A percentile compares a stretch with the other conserved stretches of the same genome.
Evolutionary conservation across 2,113 vertebrate species (phyloP).

Genomic region (Falcunculus frontatus): DNA sequence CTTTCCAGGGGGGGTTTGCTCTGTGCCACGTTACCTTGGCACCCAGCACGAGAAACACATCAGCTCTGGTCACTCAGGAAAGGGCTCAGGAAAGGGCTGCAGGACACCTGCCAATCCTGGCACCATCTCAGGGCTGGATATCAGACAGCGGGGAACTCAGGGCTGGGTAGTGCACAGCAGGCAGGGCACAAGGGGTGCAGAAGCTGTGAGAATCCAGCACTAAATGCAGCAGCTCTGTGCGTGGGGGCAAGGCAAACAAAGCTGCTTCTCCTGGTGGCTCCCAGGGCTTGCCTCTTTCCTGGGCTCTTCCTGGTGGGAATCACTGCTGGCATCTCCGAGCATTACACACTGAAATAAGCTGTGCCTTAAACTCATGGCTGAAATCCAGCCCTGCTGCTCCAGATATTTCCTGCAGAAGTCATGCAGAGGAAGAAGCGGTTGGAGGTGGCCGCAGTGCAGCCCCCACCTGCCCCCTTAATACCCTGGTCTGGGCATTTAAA

Average conservation of each 20-base stretch:
- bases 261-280: not conserved
- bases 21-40: not conserved
- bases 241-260: not conserved
- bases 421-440: not conserved
- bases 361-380: not conserved
- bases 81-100: not conserved
- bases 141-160: fast-evolving
- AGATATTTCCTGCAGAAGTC: not conserved
- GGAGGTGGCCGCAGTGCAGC: not conserved
- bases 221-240: not conserved
- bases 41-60: fast-evolving
- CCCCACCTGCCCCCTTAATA: not conserved
- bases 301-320: not conserved
- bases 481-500: not conserved
- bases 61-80: not conserved
- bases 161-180: not conserved
- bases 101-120: not conserved
- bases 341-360: not conserved
- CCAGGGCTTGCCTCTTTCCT: not conserved
- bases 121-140: fast-evolving
- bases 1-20: not conserved
- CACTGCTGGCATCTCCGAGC: not conserved
- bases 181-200: not conserved
- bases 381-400: not conserved
- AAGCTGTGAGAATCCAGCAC: not conserved